These are phyloP conservation scores for Zoanthus sociatus DNA, from an alignment of 92 coral and sea anemone genomes.

Conservation along the genomic window DNA sequence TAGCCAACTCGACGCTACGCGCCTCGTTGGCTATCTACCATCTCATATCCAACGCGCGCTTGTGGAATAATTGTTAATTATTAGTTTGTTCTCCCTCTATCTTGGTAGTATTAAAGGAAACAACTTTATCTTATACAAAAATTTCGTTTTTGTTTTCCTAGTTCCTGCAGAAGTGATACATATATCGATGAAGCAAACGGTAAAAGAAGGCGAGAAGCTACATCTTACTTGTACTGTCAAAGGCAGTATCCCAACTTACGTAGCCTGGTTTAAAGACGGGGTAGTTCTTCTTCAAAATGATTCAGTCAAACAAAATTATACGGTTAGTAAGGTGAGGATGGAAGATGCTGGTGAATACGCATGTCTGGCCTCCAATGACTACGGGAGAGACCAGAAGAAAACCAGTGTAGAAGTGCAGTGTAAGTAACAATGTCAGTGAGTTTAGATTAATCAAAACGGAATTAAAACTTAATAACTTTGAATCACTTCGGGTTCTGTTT, in stretches of 20 bases:
- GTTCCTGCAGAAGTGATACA: conserved; percentile 71
- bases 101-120: too few species aligned
- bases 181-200: conserved; percentile 61
- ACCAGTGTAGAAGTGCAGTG: conserved; percentile 67
- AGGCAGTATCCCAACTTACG: conserved; percentile 58
- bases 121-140: too few species aligned
- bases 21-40: too few species aligned
- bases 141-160: conserved; percentile 2
- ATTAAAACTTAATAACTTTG: too few species aligned
- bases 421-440: conserved; percentile 30
- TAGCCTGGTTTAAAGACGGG: conserved; percentile 55
- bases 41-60: too few species aligned
- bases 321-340: conserved; percentile 43
- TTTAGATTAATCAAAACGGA: too few species aligned
- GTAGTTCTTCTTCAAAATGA: conserved; percentile 49
- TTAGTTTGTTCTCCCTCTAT: too few species aligned
- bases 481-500: too few species aligned
- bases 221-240: conserved; percentile 59
- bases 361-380: conserved; percentile 78
- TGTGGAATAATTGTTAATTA: too few species aligned
- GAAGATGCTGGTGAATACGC: conserved; percentile 75
- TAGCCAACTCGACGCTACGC: too few species aligned
- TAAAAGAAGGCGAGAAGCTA: conserved; percentile 50
- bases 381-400: conserved; percentile 64
- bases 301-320: conserved; percentile 55